phyloP scores from a whole-genome alignment of 2,797 vertebrate genomes.

The Acanthis flammea region DNA sequence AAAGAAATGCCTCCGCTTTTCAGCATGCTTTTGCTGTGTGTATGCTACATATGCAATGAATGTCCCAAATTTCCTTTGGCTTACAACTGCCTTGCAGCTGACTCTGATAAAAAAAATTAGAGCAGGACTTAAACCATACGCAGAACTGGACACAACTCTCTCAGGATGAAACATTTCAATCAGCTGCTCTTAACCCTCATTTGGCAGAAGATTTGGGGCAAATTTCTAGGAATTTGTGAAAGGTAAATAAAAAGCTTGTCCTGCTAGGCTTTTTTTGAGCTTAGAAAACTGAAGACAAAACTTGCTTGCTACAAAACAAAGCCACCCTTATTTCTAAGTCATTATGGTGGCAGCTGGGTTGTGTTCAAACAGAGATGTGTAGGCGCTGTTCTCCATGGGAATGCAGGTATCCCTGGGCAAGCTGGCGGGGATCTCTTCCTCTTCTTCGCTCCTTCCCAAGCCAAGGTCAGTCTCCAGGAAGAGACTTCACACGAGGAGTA shows the following conservation, averaged over 20 bases:
- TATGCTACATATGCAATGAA: neutral
- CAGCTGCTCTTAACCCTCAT: neutral
- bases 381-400: neutral
- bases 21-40: neutral
- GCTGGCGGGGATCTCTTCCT: neutral
- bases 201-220: neutral
- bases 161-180: neutral
- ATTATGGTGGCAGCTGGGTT: neutral
- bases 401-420: slow-evolving; percentile 5
- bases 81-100: neutral
- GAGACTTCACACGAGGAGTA: neutral
- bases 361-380: neutral
- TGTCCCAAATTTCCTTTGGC: slow-evolving; percentile 42
- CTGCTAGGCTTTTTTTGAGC: neutral
- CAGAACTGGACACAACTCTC: neutral
- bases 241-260: neutral
- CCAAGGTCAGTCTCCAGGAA: neutral
- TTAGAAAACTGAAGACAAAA: neutral
- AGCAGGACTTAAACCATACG: neutral
- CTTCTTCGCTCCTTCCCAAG: neutral
- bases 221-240: neutral
- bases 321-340: neutral
- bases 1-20: slow-evolving; percentile 20
- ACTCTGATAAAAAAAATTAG: neutral
- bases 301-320: slow-evolving; percentile 14